phyloP scores from a whole-genome alignment of 2,797 vertebrate genomes.

The Lepus townsendii region DNA sequence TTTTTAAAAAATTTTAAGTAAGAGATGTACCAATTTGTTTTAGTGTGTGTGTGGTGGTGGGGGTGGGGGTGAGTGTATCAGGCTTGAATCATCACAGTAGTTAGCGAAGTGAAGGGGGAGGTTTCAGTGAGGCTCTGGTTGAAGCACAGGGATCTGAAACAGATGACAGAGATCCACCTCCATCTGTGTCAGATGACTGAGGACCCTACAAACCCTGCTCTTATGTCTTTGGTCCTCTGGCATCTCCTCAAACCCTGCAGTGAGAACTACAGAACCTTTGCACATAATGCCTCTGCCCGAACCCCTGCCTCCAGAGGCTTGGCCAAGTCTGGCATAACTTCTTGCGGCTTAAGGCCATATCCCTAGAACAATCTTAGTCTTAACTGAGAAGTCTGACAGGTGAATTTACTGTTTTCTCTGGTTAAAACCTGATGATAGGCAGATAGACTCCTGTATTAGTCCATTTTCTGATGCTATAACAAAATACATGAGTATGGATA shows the following conservation, averaged over 20 bases:
- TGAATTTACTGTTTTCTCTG: too few species aligned
- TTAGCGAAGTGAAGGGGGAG: too few species aligned
- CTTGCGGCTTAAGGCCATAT: fast-evolving
- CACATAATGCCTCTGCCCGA: fast-evolving
- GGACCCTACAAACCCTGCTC: background rate
- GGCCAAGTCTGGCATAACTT: background rate
- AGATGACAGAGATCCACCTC: fast-evolving
- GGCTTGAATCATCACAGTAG: too few species aligned
- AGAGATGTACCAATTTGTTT: too few species aligned
- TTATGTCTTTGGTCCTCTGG: background rate
- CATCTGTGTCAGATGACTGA: fast-evolving
- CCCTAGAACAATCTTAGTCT: background rate
- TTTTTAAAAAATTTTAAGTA: background rate
- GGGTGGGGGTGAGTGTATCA: background rate
- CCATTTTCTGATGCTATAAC: too few species aligned
- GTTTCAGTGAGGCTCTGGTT: background rate
- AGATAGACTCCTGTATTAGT: background rate
- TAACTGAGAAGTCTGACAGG: background rate
- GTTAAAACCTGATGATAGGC: background rate
- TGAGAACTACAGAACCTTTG: background rate
- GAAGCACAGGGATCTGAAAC: background rate
- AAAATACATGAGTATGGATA: too few species aligned
- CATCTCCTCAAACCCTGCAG: background rate
- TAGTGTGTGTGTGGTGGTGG: too few species aligned
- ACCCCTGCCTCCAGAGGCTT: background rate